Evolutionary conservation across 1,140 invertebrate species (phyloP), one percentile per base, ranked within the genome.

Genomic region (Episyrphus balteatus): DNA sequence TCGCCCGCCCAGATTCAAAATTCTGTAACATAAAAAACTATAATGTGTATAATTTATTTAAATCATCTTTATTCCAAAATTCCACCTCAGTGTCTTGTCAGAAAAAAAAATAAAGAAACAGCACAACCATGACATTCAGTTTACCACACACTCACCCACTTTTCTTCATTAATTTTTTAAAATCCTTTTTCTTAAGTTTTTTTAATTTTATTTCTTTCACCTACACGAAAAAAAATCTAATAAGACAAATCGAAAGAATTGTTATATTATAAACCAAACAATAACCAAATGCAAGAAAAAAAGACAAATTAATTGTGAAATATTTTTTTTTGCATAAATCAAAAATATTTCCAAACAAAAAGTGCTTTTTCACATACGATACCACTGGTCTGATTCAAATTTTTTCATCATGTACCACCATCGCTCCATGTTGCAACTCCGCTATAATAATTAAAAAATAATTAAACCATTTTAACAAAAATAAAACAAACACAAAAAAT

Each of bases 291-390:
- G 15, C 36, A 37, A 37, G 13, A 37, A 37, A 37, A 37, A 37
- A 37, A 17, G 13, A 37, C 36, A 37, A 37, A 37, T 14, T 5
- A n/a, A 37, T 37, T 37, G 13, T 37, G 13, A 37, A 26, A 14
- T 37, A 37, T 17, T 37, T 37, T n/a, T n/a, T 14, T 37, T 11
- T 17, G 13, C 44, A 52, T 37, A 34, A 42, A 48, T 46, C 41
- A 37, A 46, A 33, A 41, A 40, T 40, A 44, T 47, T 13, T 18
- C 13, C 40, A 6, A 13, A 9, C 43, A 49, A 18, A 46, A 55
- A 61, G 62, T 66, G 62, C 62, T 66, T 66, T 66, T 66, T 66
- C 62, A 66, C 62, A 66, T 66, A 66, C 62, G 62, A 62, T 59
- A 57, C 62, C 62, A 66, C 59, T 63, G 62, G 46, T 66, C 62